Base-by-base conservation (phyloP, 2,888 invertebrate species). In the Harpalus rufipes region DNA sequence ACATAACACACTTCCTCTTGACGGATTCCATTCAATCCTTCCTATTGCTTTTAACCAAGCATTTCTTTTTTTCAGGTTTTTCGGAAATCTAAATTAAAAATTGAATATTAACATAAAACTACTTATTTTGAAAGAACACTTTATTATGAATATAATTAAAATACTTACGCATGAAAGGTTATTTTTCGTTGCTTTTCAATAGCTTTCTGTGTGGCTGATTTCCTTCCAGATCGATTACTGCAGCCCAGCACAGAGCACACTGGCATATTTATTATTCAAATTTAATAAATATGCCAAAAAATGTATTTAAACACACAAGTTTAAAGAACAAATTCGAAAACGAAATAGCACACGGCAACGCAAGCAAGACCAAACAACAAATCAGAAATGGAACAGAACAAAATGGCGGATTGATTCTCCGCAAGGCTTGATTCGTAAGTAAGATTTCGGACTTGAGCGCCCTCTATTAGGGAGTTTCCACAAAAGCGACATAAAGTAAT, bases 11-110 rank as follows among this genome's bases (percentile, higher is more conserved):
- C 61, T 61, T 61, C 61, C 18, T 21, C 21, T 21, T 21, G 21
- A 10, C 16, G 61, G 61, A 18, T 61, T 16, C 61, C 61, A 61
- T 3, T n/a, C 21, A 18, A 18, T 21, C 4, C 61, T 16, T 16
- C 61, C 18, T 10, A 61, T 61, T 4, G 61, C n/a, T 61, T 61
- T 61, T 61, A 61, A 18, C 61, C 61, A 61, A 18, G 61, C 61
- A 61, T 16, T 18, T 21, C 61, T 61, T 21, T 8, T 16, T 18
- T 18, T n/a, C 21, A 21, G 1, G 21, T 61, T 21, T 61, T 61
- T 61, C 16, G 61, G 61, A 21, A 61, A 16, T 61, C 61, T 61
- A 21, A 61, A 61, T 44, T 5, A 44, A 44, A 44, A 44, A 44
- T 44, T 44, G 10, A 44, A 44, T 3, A 44, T 3, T 44, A 44